These are phyloP conservation scores for Apis dorsata DNA, from an alignment of 1,140 invertebrate genomes.

Conservation along the genomic window DNA sequence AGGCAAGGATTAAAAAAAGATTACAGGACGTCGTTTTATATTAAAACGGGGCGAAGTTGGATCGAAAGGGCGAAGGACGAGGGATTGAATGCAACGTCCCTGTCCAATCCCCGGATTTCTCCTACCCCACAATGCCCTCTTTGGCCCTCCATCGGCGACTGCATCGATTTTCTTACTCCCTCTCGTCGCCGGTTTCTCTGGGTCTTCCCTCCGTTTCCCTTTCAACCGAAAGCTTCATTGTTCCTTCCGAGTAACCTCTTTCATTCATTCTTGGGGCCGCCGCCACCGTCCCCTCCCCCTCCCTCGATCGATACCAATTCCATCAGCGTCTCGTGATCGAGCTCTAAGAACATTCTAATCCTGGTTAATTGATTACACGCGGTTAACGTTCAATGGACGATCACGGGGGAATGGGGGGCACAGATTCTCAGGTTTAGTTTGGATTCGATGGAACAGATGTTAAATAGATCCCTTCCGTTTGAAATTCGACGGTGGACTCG, in stretches of 20 bases:
- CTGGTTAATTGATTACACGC: constrained; percentile 1
- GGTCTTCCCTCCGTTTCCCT: constrained; percentile 43
- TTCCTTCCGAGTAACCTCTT: constrained; percentile 26
- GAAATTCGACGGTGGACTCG: too few species aligned
- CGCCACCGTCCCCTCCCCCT: not conserved
- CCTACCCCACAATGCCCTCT: constrained; percentile 31
- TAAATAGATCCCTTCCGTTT: too few species aligned
- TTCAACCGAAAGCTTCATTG: constrained; percentile 21
- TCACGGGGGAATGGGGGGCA: not conserved
- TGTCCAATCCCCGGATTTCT: constrained; percentile 37
- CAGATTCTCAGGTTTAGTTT: not conserved
- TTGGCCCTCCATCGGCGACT: constrained; percentile 6
- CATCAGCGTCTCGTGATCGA: constrained; percentile 25
- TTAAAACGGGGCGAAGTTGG: constrained; percentile 16
- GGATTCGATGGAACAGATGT: not conserved
- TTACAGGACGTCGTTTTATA: constrained; percentile 27
- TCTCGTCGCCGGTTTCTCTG: constrained; percentile 7
- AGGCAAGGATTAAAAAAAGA: constrained; percentile 7
- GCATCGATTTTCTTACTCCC: constrained; percentile 26
- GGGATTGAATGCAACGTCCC: constrained; percentile 22
- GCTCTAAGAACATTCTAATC: constrained; percentile 25
- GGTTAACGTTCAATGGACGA: not conserved
- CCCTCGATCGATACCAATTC: constrained; percentile 30
- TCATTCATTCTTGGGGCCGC: constrained; percentile 8
- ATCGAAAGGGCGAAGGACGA: constrained; percentile 25